A percentile compares a stretch with the other conserved stretches of the same genome.
Evolutionary conservation across 2,888 invertebrate genomes (phyloP).

Genomic region (Ceraclea dissimilis): DNA sequence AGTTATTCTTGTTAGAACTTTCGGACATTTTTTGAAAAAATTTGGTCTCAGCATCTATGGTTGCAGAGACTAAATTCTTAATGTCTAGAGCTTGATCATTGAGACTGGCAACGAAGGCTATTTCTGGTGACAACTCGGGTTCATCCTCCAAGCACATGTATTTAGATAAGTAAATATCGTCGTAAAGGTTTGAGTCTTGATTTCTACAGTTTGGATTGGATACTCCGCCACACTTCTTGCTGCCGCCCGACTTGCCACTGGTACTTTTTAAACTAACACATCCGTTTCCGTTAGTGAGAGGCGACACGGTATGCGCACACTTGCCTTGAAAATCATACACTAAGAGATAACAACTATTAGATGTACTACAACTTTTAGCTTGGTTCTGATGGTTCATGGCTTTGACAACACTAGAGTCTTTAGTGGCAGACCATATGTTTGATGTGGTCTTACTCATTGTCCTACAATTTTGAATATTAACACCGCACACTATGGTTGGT

Average conservation of each 20-base stretch:
- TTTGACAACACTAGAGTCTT: conserved; percentile 13
- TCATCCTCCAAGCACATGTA: conserved; percentile 55
- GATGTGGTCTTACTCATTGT: conserved; percentile 21
- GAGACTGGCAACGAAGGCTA: conserved; percentile 48
- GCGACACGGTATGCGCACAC: conserved; percentile 40
- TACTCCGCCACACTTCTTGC: conserved; percentile 44
- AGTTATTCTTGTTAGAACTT: not conserved
- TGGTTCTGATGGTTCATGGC: conserved; percentile 73
- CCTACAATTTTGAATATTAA: conserved; percentile 30
- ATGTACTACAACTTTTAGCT: conserved; percentile 48
- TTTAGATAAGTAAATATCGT: conserved; percentile 37
- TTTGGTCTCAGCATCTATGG: conserved; percentile 38
- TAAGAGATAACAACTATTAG: conserved; percentile 52
- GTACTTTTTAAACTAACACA: conserved; percentile 36
- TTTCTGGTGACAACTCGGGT: conserved; percentile 48
- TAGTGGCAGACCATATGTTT: conserved; percentile 16
- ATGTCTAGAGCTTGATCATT: conserved; percentile 29
- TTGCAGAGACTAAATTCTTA: conserved; percentile 33
- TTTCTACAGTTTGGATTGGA: conserved; percentile 31
- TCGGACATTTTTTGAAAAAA: conserved; percentile 36
- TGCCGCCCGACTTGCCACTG: conserved; percentile 46
- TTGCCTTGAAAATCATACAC: conserved; percentile 65
- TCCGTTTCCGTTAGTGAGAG: conserved; percentile 43
- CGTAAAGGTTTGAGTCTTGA: conserved; percentile 39
- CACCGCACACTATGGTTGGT: conserved; percentile 46